phyloP scores from a whole-genome alignment of 2,797 vertebrate species.

The Gallinago nigripennis region DNA sequence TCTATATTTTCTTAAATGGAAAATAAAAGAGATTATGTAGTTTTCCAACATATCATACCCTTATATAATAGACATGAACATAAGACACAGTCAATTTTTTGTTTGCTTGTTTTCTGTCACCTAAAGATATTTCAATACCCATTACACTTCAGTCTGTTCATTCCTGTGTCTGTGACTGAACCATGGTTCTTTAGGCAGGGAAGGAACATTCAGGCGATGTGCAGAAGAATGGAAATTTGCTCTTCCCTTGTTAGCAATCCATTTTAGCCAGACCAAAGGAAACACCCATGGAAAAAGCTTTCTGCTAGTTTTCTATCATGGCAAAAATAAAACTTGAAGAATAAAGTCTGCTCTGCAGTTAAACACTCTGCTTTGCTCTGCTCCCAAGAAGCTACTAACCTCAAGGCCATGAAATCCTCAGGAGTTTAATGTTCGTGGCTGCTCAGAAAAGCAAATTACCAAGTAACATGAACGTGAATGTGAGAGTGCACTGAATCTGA shows the following conservation, averaged over 20 bases:
- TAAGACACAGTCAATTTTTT: not conserved
- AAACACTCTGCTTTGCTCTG: not conserved
- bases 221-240: conserved; percentile 15
- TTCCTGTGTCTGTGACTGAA: not conserved
- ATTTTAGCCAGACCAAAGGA: not conserved
- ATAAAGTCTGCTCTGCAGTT: not conserved
- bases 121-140: not conserved
- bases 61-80: not conserved
- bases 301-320: not conserved
- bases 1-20: not conserved
- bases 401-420: not conserved
- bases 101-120: not conserved
- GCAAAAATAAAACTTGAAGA: not conserved
- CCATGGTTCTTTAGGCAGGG: not conserved
- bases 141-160: not conserved
- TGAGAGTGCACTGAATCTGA: not conserved
- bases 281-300: conserved; percentile 27
- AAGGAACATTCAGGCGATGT: not conserved
- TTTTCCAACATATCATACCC: not conserved
- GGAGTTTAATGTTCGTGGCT: not conserved
- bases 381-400: not conserved
- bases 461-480: not conserved
- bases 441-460: not conserved
- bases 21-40: not conserved
- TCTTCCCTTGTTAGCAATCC: not conserved